A percentile compares a stretch with the other conserved stretches of the same genome.
phyloP scores from a whole-genome alignment of 2,888 invertebrate species.

The Crematogaster levior region DNA sequence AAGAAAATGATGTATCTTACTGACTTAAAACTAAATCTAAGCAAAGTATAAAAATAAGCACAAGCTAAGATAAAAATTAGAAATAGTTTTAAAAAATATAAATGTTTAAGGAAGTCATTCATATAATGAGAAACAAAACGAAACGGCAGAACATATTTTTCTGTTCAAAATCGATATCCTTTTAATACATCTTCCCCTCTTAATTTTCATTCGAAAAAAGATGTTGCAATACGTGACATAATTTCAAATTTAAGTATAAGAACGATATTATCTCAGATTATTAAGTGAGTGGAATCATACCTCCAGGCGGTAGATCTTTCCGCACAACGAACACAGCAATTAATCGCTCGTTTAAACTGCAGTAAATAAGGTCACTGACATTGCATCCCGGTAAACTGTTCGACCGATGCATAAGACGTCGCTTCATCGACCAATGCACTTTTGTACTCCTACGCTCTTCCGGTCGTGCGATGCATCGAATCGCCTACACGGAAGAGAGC shows the following conservation, averaged over 20 bases:
- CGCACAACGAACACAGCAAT: slow-evolving; percentile 38
- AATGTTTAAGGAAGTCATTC: background rate
- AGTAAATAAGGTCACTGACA: slow-evolving; percentile 73
- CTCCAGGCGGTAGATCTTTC: background rate
- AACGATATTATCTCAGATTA: slow-evolving; percentile 2
- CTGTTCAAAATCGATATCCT: background rate
- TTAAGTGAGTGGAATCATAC: slow-evolving; percentile 27
- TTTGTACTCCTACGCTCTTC: slow-evolving; percentile 74
- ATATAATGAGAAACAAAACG: background rate
- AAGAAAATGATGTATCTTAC: background rate
- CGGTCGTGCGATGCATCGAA: slow-evolving; percentile 65
- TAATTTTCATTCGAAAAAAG: background rate
- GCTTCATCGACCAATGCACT: slow-evolving; percentile 51
- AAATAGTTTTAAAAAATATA: background rate
- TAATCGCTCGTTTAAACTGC: slow-evolving; percentile 46
- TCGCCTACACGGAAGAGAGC: slow-evolving; percentile 50
- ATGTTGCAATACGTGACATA: background rate
- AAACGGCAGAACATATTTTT: background rate
- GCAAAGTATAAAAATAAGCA: slow-evolving; percentile 1
- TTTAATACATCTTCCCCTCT: background rate
- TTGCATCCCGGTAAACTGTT: slow-evolving; percentile 68
- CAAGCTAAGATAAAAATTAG: background rate
- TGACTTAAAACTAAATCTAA: background rate
- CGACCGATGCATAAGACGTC: slow-evolving; percentile 61
- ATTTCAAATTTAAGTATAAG: background rate